A percentile compares a stretch with the other conserved stretches of the same genome.
Conservation (phyloP, 2,113 vertebrate genomes). For the Dendropsophus ebraccatus region DNA sequence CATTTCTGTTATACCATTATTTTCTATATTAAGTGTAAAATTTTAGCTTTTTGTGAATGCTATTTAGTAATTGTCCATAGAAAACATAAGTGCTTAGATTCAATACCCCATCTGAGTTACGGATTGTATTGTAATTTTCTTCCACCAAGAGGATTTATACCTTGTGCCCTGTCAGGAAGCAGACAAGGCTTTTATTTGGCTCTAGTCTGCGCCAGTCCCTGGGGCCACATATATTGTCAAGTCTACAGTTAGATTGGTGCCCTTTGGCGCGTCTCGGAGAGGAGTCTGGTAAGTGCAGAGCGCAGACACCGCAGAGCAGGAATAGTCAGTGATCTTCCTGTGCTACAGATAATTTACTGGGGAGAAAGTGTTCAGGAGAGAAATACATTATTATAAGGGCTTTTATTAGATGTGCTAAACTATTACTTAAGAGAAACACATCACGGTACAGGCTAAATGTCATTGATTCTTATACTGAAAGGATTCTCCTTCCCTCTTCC, state of each 20-base stretch:
- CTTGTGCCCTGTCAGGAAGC: not conserved
- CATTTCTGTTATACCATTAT: not conserved
- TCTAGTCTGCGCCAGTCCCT: not conserved
- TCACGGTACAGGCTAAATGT: too few relatives aligned
- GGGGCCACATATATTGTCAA: not conserved
- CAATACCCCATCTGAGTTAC: not conserved
- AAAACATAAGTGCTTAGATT: not conserved
- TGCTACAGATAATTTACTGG: not conserved
- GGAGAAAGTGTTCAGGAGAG: not conserved
- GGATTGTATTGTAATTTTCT: not conserved
- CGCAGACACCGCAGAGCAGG: not conserved
- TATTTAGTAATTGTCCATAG: not conserved
- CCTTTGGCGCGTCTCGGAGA: not conserved
- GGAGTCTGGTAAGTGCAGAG: not conserved
- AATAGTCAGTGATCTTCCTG: not conserved
- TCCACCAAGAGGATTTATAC: not conserved
- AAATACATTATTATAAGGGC: not conserved
- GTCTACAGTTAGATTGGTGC: not conserved
- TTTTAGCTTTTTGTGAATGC: not conserved
- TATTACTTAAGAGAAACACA: not conserved
- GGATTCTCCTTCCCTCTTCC: too few relatives aligned
- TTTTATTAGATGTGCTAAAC: not conserved
- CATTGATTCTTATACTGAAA: too few relatives aligned
- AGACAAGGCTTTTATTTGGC: conserved; percentile 9
- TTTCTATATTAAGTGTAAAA: not conserved